Base-by-base conservation (phyloP, 2,797 vertebrate species). In the Phataginus tetradactyla region DNA sequence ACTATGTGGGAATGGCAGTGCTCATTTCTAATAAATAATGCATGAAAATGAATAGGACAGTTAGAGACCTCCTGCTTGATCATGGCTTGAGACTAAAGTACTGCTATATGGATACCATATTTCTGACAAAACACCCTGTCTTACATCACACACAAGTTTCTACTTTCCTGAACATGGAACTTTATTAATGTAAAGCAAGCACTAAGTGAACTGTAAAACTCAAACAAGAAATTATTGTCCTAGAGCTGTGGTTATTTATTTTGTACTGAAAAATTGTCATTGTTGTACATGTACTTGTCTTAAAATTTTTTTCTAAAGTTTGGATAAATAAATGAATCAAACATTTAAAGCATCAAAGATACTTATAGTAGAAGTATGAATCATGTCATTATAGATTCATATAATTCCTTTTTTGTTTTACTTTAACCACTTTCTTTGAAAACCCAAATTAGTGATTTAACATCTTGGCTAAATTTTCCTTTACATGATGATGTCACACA, bases 41-140 rank as follows among this genome's bases (percentile, higher is more conserved):
- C 98, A 94, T 98, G 95, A 94, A 98, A 98, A 98, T 97, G 80
- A 96, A 77, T 55, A 91, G 91, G 92, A 94, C 61, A 97, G 63
- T 66, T 97, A 39, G 80, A 97, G 97, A 96, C 79, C 94, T 98
- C 68, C 90, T 98, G 72, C 29, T 96, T 89, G 57, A 78, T 63
- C 7, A 8, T 94, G 96, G 97, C 96, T 95, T 32, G 8, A 93
- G 94, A 83, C 95, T 96, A 97, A 91, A 92, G 37, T 55, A 18
- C 83, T 90, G 68, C 39, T 97, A 55, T 5, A n/a, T 29, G n/a
- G 13, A 20, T 1, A 1, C 64, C 92, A 96, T 37, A 32, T 96
- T 85, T 75, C 94, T 94, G 0, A 0, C 75, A 90, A 96, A 68
- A 78, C 0, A 75, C 8, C 39, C n/a, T 61, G 1, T 51, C 15